A percentile compares a stretch with the other conserved stretches of the same genome.
These are phyloP conservation scores for Xanthia togata DNA, from an alignment of 2,888 invertebrate genomes.

Conservation along the genomic window DNA sequence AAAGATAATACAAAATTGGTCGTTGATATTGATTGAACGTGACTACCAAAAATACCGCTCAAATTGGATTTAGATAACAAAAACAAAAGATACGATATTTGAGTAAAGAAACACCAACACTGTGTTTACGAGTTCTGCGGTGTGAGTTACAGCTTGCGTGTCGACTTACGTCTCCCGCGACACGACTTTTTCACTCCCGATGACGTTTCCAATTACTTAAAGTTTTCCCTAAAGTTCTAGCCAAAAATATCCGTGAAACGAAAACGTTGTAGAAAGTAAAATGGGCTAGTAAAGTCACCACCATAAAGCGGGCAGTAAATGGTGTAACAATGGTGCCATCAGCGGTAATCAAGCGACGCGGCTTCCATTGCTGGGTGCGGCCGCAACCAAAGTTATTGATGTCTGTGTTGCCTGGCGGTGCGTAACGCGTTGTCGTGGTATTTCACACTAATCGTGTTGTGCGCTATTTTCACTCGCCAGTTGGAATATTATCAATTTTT, in stretches of 20 bases:
- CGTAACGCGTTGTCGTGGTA: background rate
- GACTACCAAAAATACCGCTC: conserved; percentile 2
- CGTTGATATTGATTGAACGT: conserved; percentile 41
- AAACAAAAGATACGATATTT: conserved; percentile 20
- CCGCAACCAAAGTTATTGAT: conserved; percentile 42
- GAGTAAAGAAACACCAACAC: conserved; percentile 4
- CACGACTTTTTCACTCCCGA: conserved; percentile 9
- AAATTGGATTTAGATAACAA: conserved; percentile 34
- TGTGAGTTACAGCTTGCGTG: conserved; percentile 47
- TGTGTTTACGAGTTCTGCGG: conserved; percentile 14
- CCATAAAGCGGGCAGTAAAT: conserved; percentile 52
- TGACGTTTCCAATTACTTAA: conserved; percentile 51
- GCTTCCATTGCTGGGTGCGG: conserved; percentile 52
- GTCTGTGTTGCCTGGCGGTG: conserved; percentile 21
- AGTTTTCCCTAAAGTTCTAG: conserved; percentile 45
- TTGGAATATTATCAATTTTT: background rate
- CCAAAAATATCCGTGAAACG: conserved; percentile 38
- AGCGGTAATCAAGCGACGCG: conserved; percentile 47
- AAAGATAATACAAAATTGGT: conserved; percentile 16
- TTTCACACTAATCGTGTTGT: conserved; percentile 9
- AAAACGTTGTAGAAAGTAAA: conserved; percentile 44
- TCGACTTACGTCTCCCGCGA: conserved; percentile 23
- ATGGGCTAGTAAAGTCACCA: conserved; percentile 37
- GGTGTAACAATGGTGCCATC: conserved; percentile 46
- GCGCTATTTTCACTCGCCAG: background rate